Conservation (phyloP, 2,888 invertebrate species). For the Physocephala rufipes region DNA sequence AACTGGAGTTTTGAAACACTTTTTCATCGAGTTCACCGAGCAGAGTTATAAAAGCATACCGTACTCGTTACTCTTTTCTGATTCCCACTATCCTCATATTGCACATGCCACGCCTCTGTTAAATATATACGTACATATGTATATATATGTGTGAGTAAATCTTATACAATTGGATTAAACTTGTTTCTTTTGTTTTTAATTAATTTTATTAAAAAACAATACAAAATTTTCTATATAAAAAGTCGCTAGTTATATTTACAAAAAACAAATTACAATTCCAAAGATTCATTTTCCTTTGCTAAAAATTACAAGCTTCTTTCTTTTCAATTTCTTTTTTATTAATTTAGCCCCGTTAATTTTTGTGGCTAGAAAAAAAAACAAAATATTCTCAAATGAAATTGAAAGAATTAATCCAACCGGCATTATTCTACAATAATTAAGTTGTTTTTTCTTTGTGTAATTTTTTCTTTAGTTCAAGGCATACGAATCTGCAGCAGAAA, state of each 20-base stretch:
- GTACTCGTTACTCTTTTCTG: no score
- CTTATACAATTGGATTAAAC: constrained; percentile 42
- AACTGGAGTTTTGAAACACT: not conserved
- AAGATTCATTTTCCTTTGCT: constrained; percentile 27
- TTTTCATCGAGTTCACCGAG: not conserved
- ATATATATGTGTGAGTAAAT: constrained; percentile 42
- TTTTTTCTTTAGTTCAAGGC: no score
- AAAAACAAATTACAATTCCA: constrained; percentile 38
- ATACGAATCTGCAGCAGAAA: no score
- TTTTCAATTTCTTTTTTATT: constrained; percentile 7
- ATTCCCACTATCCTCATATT: constrained; percentile 35
- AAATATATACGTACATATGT: constrained; percentile 29
- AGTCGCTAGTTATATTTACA: constrained; percentile 49
- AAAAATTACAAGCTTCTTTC: constrained; percentile 14
- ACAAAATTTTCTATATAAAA: constrained; percentile 59
- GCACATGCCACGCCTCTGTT: not conserved
- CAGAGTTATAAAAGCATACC: not conserved
- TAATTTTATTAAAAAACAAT: constrained; percentile 48
- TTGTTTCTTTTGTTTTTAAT: constrained; percentile 33
- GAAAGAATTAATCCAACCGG: no score
- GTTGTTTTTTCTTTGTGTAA: not conserved
- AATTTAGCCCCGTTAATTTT: no score
- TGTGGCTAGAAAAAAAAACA: constrained; percentile 8
- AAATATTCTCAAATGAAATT: no score
- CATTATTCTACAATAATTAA: not conserved